Percentiles rank a stretch among this genome's conserved stretches.
Evolutionary conservation across 2,888 invertebrate species (phyloP).

Genomic region (Frankliniella fusca): DNA sequence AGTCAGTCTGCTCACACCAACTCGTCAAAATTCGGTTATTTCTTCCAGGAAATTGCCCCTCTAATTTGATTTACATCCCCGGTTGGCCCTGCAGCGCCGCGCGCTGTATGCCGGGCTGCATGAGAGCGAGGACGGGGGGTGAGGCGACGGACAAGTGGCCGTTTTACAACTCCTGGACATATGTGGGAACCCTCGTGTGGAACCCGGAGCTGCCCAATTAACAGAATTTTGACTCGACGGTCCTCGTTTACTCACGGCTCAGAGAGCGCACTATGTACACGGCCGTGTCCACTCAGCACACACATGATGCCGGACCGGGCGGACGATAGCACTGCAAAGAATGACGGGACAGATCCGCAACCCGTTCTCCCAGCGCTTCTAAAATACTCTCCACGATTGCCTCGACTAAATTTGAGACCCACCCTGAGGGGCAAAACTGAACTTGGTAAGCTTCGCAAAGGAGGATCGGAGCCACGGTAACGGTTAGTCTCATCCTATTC

Average conservation of each 20-base stretch:
- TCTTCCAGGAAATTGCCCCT: conserved; percentile 22
- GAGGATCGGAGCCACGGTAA: no score
- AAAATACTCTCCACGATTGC: no score
- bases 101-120: background rate
- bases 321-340: no score
- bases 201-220: background rate
- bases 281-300: background rate
- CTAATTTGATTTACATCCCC: background rate
- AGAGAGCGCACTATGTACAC: background rate
- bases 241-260: background rate
- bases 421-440: no score
- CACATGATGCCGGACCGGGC: background rate
- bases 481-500: no score
- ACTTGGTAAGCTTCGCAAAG: no score
- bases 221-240: background rate
- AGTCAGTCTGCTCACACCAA: background rate
- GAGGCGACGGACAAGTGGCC: background rate
- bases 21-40: conserved; percentile 21
- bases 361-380: no score
- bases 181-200: background rate
- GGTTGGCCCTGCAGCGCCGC: background rate
- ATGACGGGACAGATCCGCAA: no score
- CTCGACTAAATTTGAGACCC: no score
- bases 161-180: background rate
- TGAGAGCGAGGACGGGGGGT: background rate